Evolutionary conservation across 1,140 invertebrate genomes (phyloP).

Genomic region (Calycopis cecrops): DNA sequence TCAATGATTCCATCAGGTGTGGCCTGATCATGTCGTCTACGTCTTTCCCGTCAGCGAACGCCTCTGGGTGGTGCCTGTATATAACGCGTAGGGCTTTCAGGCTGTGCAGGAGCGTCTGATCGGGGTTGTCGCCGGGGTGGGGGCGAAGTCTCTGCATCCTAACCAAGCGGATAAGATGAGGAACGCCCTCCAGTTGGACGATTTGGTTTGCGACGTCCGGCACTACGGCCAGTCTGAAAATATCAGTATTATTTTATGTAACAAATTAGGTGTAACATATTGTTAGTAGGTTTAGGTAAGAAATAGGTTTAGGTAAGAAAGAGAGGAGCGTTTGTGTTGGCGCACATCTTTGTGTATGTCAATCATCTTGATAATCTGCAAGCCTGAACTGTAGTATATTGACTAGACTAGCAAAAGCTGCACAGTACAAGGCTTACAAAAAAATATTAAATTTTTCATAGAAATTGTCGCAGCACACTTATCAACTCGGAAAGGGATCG

Average conservation of each 20-base stretch:
- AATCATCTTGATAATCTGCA: too few relatives aligned
- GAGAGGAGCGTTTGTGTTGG: too few relatives aligned
- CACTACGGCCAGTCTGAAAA: slow-evolving; percentile 82
- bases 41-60: slow-evolving; percentile 76
- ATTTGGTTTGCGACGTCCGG: slow-evolving; percentile 83
- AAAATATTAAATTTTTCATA: too few relatives aligned
- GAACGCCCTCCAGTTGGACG: slow-evolving; percentile 84
- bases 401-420: too few relatives aligned
- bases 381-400: too few relatives aligned
- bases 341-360: too few relatives aligned
- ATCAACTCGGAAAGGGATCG: too few relatives aligned
- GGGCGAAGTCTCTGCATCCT: slow-evolving; percentile 75
- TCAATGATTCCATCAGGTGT: slow-evolving; percentile 83
- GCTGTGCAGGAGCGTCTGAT: slow-evolving; percentile 69
- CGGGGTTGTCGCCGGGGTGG: slow-evolving; percentile 57
- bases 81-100: slow-evolving; percentile 75
- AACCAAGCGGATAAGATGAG: slow-evolving; percentile 83
- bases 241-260: slow-evolving; percentile 6
- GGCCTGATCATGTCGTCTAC: slow-evolving; percentile 84
- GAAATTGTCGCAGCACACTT: too few relatives aligned
- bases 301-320: too few relatives aligned
- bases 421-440: too few relatives aligned
- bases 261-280: too few relatives aligned
- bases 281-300: slow-evolving; percentile 15
- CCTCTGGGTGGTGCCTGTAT: slow-evolving; percentile 70